A percentile compares a stretch with the other conserved stretches of the same genome.
phyloP scores from a whole-genome alignment of 2,888 invertebrate species.

The Tholera decimalis region DNA sequence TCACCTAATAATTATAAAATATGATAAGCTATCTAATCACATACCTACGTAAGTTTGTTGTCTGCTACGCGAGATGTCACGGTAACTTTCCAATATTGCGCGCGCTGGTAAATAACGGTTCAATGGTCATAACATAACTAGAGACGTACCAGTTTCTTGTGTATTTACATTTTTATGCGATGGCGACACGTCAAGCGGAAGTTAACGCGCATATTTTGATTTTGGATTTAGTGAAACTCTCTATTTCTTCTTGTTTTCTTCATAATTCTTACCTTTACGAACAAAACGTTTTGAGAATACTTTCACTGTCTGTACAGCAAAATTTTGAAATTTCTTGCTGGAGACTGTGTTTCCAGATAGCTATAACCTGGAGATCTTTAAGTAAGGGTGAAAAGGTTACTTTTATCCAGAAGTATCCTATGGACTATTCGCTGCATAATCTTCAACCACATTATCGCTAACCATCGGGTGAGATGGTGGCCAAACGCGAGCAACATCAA shows the following conservation, averaged over 20 bases:
- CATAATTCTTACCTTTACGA: not conserved
- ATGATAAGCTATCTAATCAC: conserved; percentile 32
- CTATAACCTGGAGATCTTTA: too few species aligned
- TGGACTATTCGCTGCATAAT: too few species aligned
- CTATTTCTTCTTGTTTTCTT: not conserved
- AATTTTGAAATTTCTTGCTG: too few species aligned
- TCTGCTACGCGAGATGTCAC: conserved; percentile 43
- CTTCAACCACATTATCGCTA: too few species aligned
- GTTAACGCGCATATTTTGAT: conserved; percentile 15
- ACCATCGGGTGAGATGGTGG: too few species aligned
- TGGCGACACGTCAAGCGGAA: conserved; percentile 16
- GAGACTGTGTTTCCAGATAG: too few species aligned
- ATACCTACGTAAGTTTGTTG: conserved; percentile 19
- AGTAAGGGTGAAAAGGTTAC: too few species aligned
- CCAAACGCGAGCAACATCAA: too few species aligned
- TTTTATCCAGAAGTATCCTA: too few species aligned
- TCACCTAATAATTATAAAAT: conserved; percentile 18
- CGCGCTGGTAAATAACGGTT: conserved; percentile 69
- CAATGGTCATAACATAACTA: conserved; percentile 75
- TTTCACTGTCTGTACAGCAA: too few species aligned
- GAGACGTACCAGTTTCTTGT: conserved; percentile 72
- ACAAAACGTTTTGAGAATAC: too few species aligned
- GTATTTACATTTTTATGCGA: conserved; percentile 62
- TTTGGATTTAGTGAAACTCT: not conserved
- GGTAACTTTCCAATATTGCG: conserved; percentile 62